phyloP scores from a whole-genome alignment of 2,888 invertebrate species.

The Eristalinus aeneus region DNA sequence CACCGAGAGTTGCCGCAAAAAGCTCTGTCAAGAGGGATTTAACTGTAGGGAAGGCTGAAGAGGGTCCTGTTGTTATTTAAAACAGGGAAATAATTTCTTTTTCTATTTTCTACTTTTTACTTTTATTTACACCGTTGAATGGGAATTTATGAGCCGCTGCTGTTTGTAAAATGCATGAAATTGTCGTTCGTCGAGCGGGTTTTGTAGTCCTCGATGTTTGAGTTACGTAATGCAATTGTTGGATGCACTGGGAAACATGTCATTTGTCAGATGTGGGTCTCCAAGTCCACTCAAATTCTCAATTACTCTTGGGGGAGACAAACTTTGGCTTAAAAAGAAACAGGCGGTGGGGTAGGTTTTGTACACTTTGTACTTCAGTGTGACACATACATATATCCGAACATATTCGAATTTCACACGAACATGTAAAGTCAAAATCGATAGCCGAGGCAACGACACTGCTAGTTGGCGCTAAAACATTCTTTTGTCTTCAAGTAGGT shows the following conservation, averaged over 20 bases:
- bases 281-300: background rate
- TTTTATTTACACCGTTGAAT: background rate
- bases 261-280: background rate
- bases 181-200: background rate
- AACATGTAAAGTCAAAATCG: background rate
- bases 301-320: background rate
- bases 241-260: background rate
- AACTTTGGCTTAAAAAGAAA: background rate
- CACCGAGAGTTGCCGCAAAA: background rate
- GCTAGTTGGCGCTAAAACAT: background rate
- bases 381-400: background rate
- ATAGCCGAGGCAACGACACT: background rate
- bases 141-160: background rate
- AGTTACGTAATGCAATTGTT: background rate
- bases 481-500: background rate
- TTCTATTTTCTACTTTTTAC: background rate
- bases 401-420: background rate
- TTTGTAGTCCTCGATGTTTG: background rate
- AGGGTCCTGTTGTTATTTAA: background rate
- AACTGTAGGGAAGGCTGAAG: background rate
- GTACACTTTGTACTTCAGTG: background rate
- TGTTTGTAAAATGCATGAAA: background rate
- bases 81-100: background rate
- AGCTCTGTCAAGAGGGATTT: conserved; percentile 22
- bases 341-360: background rate